These are phyloP conservation scores for Thera britannica DNA, from an alignment of 2,888 invertebrate species.

Conservation along the genomic window DNA sequence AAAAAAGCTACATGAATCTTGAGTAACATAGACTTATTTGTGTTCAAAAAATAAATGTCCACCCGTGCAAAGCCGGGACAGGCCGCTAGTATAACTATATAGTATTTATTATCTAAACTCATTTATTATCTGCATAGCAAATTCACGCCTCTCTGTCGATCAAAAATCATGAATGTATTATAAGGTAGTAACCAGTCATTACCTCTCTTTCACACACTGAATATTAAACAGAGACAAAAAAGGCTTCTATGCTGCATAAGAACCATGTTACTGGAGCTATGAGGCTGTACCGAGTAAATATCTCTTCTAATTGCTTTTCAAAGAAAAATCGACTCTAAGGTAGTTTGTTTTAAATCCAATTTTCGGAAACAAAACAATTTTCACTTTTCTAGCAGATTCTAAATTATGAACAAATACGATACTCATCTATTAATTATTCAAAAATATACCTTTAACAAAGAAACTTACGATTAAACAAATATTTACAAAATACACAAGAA, in stretches of 20 bases:
- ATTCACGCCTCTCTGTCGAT: slow-evolving; percentile 24
- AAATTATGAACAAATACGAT: too few relatives aligned
- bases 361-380: neutral
- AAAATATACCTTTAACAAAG: too few relatives aligned
- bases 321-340: neutral
- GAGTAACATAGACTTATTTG: too few relatives aligned
- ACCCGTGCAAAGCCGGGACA: too few relatives aligned
- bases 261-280: slow-evolving; percentile 44
- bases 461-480: too few relatives aligned
- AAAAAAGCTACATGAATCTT: too few relatives aligned
- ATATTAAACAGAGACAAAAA: slow-evolving; percentile 71
- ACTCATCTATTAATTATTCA: too few relatives aligned
- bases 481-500: too few relatives aligned
- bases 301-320: neutral
- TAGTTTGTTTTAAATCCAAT: neutral
- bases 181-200: slow-evolving; percentile 42
- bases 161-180: slow-evolving; percentile 29
- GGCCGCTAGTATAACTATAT: too few relatives aligned
- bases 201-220: slow-evolving; percentile 57
- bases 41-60: too few relatives aligned
- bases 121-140: neutral
- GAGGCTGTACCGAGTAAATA: slow-evolving; percentile 20
- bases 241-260: slow-evolving; percentile 50
- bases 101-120: neutral
- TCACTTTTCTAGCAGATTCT: too few relatives aligned